Evolutionary conservation across 1,140 invertebrate species (phyloP).

Genomic region (Drosophila lowei): DNA sequence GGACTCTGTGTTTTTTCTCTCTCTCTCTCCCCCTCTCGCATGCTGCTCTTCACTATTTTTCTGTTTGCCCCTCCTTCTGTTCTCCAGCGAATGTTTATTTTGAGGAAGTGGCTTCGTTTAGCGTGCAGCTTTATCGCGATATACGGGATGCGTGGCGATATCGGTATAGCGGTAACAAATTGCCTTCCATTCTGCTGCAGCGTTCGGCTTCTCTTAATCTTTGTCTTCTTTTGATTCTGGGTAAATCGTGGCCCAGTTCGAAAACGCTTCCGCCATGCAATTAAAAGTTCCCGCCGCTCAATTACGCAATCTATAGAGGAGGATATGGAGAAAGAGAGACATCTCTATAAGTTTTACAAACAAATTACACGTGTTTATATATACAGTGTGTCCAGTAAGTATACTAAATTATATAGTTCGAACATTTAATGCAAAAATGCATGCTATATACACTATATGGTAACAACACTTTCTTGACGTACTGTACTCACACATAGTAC

Average conservation of each 20-base stretch:
- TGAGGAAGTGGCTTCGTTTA: conserved; percentile 72
- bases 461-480: too few species aligned
- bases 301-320: conserved; percentile 52
- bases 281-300: conserved; percentile 74
- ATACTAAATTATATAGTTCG: too few species aligned
- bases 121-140: conserved; percentile 73
- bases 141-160: conserved; percentile 59
- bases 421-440: too few species aligned
- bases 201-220: not conserved
- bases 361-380: too few species aligned
- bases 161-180: conserved; percentile 73
- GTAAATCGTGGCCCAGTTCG: conserved; percentile 71
- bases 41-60: not conserved
- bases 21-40: not conserved
- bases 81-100: conserved; percentile 67
- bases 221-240: conserved; percentile 4
- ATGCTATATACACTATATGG: conserved; percentile 33
- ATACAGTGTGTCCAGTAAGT: too few species aligned
- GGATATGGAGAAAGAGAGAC: conserved; percentile 4
- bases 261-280: conserved; percentile 70
- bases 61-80: not conserved
- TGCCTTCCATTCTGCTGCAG: conserved; percentile 33
- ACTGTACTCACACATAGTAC: conserved; percentile 4
- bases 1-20: not conserved
- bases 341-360: too few species aligned